phyloP scores from a whole-genome alignment of 2,888 invertebrate genomes.

The Cheilosia scutellata region DNA sequence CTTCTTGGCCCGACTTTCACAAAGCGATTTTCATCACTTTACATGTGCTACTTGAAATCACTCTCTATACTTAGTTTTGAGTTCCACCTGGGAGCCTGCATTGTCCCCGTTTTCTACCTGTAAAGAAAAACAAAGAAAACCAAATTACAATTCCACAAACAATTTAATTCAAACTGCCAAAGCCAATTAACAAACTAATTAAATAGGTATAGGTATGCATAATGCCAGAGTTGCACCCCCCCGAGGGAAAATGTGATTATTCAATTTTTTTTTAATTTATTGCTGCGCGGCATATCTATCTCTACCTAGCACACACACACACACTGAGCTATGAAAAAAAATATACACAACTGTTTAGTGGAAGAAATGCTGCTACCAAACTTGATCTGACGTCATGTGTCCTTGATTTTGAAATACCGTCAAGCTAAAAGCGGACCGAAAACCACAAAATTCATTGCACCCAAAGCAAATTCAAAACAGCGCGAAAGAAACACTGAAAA shows the following conservation, averaged over 20 bases:
- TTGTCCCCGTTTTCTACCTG: too few relatives aligned
- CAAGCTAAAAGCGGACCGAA: conserved; percentile 65
- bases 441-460: conserved; percentile 71
- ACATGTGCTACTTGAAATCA: too few relatives aligned
- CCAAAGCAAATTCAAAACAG: conserved; percentile 63
- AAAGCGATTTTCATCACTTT: too few relatives aligned
- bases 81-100: too few relatives aligned
- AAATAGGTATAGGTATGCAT: conserved; percentile 22
- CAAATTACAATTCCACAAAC: conserved; percentile 3
- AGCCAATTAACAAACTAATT: conserved; percentile 42
- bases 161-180: conserved; percentile 41
- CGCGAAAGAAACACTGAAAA: conserved; percentile 30
- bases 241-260: conserved; percentile 17
- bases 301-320: neutral
- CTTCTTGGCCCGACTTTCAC: too few relatives aligned
- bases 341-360: neutral
- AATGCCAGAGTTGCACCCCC: neutral
- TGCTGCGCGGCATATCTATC: neutral
- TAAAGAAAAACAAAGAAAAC: too few relatives aligned
- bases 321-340: neutral
- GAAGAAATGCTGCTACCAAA: conserved; percentile 43
- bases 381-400: conserved; percentile 67
- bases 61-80: too few relatives aligned
- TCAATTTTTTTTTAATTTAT: conserved; percentile 16
- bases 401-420: conserved; percentile 72